Conservation (phyloP, 2,888 invertebrate genomes). For the Criorhina ranunculi region DNA sequence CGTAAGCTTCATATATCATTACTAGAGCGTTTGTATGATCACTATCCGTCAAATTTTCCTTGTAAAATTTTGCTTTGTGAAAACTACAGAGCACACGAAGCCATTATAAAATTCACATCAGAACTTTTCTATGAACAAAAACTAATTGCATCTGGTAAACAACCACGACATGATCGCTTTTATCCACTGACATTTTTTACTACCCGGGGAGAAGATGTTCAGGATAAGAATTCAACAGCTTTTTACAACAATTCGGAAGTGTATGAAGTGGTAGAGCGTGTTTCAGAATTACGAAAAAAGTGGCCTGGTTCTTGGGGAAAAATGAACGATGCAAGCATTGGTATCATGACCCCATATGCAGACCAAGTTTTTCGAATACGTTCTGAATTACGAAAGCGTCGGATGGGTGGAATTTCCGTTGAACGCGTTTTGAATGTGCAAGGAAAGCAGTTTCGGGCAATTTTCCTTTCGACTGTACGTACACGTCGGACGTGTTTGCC, state of each 20-base stretch:
- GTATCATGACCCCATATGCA: slow-evolving; percentile 93
- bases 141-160: slow-evolving; percentile 89
- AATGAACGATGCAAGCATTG: slow-evolving; percentile 90
- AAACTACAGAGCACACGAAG: slow-evolving; percentile 93
- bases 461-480: slow-evolving; percentile 90
- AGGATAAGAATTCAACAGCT: slow-evolving; percentile 91
- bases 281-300: slow-evolving; percentile 88
- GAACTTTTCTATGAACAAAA: slow-evolving; percentile 92
- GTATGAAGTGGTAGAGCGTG: slow-evolving; percentile 91
- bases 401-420: slow-evolving; percentile 91
- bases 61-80: slow-evolving; percentile 92
- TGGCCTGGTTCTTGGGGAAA: slow-evolving; percentile 92
- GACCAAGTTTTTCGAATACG: slow-evolving; percentile 92
- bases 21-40: slow-evolving; percentile 91
- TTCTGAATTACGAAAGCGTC: slow-evolving; percentile 89
- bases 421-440: slow-evolving; percentile 94
- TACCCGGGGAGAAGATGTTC: slow-evolving; percentile 91
- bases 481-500: slow-evolving; percentile 90
- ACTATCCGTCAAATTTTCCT: slow-evolving; percentile 90
- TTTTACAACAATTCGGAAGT: slow-evolving; percentile 93
- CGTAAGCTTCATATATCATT: slow-evolving; percentile 90
- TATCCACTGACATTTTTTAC: slow-evolving; percentile 92
- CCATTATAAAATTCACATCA: slow-evolving; percentile 92
- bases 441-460: slow-evolving; percentile 93
- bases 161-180: slow-evolving; percentile 88